Percentiles rank a stretch among this genome's conserved stretches.
Conservation (phyloP, 2,113 vertebrate genomes). For the Anhinga rufa region DNA sequence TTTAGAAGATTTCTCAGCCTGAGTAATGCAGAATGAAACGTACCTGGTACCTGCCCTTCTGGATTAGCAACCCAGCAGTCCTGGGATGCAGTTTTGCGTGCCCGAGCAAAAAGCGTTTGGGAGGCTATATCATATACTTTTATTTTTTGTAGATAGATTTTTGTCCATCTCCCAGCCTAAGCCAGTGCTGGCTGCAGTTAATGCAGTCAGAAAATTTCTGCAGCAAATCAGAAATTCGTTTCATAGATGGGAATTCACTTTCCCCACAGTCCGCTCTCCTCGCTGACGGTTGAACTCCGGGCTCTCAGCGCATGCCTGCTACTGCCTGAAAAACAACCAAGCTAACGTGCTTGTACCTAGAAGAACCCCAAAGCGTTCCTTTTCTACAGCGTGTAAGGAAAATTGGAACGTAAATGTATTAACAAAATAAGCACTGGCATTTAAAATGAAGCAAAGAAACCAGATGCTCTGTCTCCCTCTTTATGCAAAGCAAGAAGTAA, state of each 20-base stretch:
- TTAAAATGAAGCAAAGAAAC: constrained; percentile 10
- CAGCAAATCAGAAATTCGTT: background rate
- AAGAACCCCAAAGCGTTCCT: background rate
- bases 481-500: background rate
- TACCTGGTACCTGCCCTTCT: background rate
- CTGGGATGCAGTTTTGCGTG: fast-evolving
- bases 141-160: background rate
- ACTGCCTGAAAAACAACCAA: background rate
- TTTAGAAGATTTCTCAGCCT: background rate
- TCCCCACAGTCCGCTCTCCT: background rate
- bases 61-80: background rate
- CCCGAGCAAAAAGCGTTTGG: background rate
- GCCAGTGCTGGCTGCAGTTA: background rate
- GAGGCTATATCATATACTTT: background rate
- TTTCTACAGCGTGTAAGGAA: background rate
- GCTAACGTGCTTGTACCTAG: background rate
- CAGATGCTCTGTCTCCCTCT: background rate
- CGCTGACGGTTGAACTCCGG: background rate
- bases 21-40: background rate
- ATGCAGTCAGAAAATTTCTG: background rate
- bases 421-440: background rate
- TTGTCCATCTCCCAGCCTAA: background rate
- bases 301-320: background rate
- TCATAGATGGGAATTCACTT: background rate
- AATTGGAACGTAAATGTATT: background rate